Base-by-base conservation (phyloP, 2,113 vertebrate genomes). In the Triplophysa tibetana region DNA sequence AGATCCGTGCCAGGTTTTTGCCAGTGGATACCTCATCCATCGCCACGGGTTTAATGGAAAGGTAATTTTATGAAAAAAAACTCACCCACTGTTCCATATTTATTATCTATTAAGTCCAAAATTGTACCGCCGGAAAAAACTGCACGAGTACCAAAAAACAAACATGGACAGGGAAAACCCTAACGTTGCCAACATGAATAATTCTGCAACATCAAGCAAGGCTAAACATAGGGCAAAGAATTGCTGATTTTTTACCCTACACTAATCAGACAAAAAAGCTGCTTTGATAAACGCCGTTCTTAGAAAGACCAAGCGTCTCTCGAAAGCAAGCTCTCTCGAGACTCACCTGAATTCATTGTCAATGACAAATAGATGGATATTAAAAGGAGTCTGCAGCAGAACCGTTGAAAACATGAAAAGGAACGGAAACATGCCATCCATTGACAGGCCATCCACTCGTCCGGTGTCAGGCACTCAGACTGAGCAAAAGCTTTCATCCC, bases 401-500 rank as follows among this genome's bases (percentile, higher is more conserved):
- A 38, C 56, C 74, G 66, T 85, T 86, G 85, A 89, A 90, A 90
- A 87, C 85, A 83, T 63, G 85, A 85, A 87, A 85, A 86, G 84
- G 21, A 52, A 48, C 17, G 78, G 80, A 86, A 79, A 91, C 88
- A 38, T 5, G 33, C 33, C 33, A 5, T 33, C 33, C 91, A 89
- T 86, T 88, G 68, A 63, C 54, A 52, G 54, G 62, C 62, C 33
- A 23, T 69, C 21, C 74, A 88, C 87, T 86, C 81, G 87, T 87
- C 86, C 89, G 84, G 86, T 84, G 86, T 87, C 84, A 83, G 88
- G 84, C 83, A 85, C 86, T 88, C 79, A 60, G 75, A 87, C 23
- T 81, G 58, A 82, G 80, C 83, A 72, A 83, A 86, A 87, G 82
- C 89, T 89, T 90, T 90, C 90, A 90, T 87, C 86, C 86, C 84